Percentiles rank a stretch among this genome's conserved stretches.
Evolutionary conservation across 2,888 invertebrate genomes (phyloP).

Genomic region (Anthoptus insignis): DNA sequence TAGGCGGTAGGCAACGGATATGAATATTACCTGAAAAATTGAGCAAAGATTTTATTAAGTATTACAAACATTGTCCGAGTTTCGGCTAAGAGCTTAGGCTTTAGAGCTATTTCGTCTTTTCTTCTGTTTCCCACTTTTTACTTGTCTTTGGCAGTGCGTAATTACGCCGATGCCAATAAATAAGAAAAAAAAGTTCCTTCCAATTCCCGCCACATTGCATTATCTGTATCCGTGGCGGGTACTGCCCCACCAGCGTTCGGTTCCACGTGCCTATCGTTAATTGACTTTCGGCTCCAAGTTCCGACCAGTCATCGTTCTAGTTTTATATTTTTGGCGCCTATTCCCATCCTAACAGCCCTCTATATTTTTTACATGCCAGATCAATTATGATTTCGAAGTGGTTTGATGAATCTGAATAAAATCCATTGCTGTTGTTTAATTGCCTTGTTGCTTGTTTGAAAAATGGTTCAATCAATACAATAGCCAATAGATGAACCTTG

Average conservation of each 20-base stretch:
- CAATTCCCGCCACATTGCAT: no score
- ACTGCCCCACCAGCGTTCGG: slow-evolving; percentile 62
- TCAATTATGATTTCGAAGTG: slow-evolving; percentile 86
- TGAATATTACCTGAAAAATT: slow-evolving; percentile 90
- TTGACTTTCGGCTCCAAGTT: slow-evolving; percentile 81
- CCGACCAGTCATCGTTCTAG: slow-evolving; percentile 83
- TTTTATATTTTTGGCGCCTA: slow-evolving; percentile 85
- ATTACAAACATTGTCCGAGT: no score
- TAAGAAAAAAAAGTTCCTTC: no score
- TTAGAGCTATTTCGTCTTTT: no score
- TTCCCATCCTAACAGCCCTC: slow-evolving; percentile 81
- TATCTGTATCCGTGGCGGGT: slow-evolving; percentile 52
- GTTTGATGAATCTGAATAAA: slow-evolving; percentile 86
- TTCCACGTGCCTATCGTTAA: slow-evolving; percentile 79
- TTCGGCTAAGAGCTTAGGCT: no score
- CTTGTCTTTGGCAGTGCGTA: no score
- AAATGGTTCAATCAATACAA: slow-evolving; percentile 77
- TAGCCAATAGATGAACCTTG: slow-evolving; percentile 57
- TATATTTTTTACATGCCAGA: slow-evolving; percentile 83
- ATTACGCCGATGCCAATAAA: no score
- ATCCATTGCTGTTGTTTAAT: slow-evolving; percentile 84
- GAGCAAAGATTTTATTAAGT: no score
- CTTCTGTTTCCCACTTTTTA: no score
- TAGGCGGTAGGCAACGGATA: slow-evolving; percentile 93
- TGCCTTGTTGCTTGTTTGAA: slow-evolving; percentile 81